Conservation (phyloP, 2,888 invertebrate species). For the Adelognathus sp. region DNA sequence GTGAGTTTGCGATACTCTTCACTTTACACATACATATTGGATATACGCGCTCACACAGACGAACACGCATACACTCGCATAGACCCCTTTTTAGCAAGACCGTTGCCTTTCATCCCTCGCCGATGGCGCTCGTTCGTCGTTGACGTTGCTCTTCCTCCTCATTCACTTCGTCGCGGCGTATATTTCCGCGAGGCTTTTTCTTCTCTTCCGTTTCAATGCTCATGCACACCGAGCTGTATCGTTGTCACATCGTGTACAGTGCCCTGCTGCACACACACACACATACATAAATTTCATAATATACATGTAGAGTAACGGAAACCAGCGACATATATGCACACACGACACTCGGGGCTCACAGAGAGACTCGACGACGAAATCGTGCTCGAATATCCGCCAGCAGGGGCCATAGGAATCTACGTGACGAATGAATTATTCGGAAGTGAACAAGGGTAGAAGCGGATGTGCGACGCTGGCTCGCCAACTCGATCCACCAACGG, state of each 20-base stretch:
- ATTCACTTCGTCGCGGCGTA: background rate
- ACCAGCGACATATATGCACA: background rate
- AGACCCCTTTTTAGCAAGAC: background rate
- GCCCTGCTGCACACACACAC: background rate
- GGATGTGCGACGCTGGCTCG: slow-evolving; percentile 9
- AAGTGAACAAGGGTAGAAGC: slow-evolving; percentile 29
- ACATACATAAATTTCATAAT: background rate
- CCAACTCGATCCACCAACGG: background rate
- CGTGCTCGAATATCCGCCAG: slow-evolving; percentile 27
- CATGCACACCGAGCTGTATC: background rate
- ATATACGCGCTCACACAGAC: background rate
- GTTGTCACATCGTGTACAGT: background rate
- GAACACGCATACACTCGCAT: background rate
- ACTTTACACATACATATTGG: background rate
- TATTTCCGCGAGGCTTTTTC: slow-evolving; percentile 31
- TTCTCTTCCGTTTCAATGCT: slow-evolving; percentile 8
- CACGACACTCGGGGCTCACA: background rate
- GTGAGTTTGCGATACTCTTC: background rate
- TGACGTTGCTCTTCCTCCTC: slow-evolving; percentile 24
- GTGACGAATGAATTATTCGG: slow-evolving; percentile 51
- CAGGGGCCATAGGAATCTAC: slow-evolving; percentile 28
- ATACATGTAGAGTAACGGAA: background rate
- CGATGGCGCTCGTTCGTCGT: background rate
- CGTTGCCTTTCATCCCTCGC: slow-evolving; percentile 9
- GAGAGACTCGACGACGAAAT: slow-evolving; percentile 16